Conservation (phyloP, 2,797 vertebrate genomes). For the Paedocypris micromegethes region DNA sequence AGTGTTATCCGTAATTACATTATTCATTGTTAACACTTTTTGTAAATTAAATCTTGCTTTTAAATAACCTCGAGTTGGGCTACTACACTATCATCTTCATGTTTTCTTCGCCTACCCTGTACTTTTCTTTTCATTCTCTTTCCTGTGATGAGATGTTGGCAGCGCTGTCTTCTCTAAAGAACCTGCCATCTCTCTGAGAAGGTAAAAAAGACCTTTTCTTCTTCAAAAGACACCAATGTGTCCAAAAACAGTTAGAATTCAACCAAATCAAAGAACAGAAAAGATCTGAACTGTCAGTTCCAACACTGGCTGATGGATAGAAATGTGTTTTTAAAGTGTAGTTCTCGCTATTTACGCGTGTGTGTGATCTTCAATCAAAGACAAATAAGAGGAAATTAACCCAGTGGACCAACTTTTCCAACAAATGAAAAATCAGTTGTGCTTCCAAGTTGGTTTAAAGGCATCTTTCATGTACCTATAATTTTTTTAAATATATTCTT, state of each 20-base stretch:
- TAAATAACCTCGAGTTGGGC: neutral
- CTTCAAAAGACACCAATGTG: conserved; percentile 60
- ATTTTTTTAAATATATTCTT: conserved; percentile 16
- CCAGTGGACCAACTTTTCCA: neutral
- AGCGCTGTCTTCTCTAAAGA: conserved; percentile 61
- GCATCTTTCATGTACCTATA: conserved; percentile 27
- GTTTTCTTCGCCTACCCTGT: neutral
- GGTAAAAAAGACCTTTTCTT: conserved; percentile 45
- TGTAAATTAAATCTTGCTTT: neutral
- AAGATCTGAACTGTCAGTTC: conserved; percentile 57
- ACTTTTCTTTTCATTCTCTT: conserved; percentile 48
- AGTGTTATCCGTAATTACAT: too few relatives aligned
- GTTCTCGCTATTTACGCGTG: conserved; percentile 6
- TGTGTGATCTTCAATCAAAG: conserved; percentile 7
- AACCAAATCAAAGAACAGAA: conserved; percentile 56
- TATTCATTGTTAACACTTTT: neutral
- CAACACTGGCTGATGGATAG: conserved; percentile 5
- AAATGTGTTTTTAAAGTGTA: conserved; percentile 5
- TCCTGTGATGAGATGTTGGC: conserved; percentile 62
- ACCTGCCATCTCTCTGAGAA: conserved; percentile 57
- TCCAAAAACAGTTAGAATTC: conserved; percentile 57
- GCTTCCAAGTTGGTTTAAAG: neutral
- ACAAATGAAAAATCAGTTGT: conserved; percentile 1
- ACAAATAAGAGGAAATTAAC: conserved; percentile 11
- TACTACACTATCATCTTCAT: neutral